Percentiles rank a stretch among this genome's conserved stretches.
Evolutionary conservation across 1,140 invertebrate species (phyloP).

Genomic region (Neomicropteryx cornuta): DNA sequence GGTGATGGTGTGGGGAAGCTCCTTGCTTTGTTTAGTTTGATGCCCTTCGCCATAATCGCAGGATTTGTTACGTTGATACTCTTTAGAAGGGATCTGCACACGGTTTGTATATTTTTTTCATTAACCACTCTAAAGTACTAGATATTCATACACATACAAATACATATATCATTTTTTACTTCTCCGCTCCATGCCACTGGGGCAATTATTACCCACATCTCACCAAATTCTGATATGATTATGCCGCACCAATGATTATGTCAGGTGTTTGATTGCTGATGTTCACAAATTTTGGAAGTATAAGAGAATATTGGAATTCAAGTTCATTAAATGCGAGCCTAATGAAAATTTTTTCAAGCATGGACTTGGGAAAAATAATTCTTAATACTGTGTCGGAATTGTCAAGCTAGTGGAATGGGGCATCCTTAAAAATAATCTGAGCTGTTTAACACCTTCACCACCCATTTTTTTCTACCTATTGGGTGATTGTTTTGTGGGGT

Average conservation of each 20-base stretch:
- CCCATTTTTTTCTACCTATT: no score
- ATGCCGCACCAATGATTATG: not conserved
- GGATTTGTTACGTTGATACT: constrained; percentile 77
- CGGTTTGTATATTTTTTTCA: constrained; percentile 48
- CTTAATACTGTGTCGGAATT: no score
- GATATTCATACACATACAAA: not conserved
- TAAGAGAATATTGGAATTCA: no score
- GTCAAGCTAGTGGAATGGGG: no score
- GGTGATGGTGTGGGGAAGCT: constrained; percentile 69
- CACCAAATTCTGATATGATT: not conserved
- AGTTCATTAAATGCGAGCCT: no score
- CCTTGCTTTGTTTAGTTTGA: constrained; percentile 69
- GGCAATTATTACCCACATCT: not conserved
- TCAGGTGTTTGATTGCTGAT: not conserved
- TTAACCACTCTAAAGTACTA: not conserved
- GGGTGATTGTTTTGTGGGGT: no score
- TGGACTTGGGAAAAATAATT: no score
- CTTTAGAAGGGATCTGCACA: constrained; percentile 84
- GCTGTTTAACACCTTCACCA: no score
- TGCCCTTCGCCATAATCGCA: constrained; percentile 70
- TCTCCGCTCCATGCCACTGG: not conserved
- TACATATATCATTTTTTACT: not conserved
- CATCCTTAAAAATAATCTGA: no score
- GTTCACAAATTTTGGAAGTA: not conserved
- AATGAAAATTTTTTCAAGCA: no score